A percentile compares a stretch with the other conserved stretches of the same genome.
Conservation (phyloP, 2,888 invertebrate species). For the Toxonevra muliebris region DNA sequence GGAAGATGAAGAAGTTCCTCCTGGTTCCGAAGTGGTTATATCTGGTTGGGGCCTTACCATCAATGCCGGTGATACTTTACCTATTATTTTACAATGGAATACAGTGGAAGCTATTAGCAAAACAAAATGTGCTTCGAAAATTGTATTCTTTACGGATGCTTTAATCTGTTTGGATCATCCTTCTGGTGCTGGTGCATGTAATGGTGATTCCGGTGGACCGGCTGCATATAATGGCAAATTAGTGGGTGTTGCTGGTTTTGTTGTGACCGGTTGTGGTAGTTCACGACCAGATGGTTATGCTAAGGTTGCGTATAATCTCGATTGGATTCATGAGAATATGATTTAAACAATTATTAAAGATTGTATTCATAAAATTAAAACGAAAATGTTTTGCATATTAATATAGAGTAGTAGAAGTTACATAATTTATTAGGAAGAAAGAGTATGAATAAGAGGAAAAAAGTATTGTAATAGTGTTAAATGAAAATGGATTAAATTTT, state of each 20-base stretch:
- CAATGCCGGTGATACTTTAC: slow-evolving; percentile 35
- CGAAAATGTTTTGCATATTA: neutral
- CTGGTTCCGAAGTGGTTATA: slow-evolving; percentile 42
- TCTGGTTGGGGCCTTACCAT: slow-evolving; percentile 50
- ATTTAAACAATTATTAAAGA: slow-evolving; percentile 23
- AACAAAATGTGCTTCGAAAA: slow-evolving; percentile 31
- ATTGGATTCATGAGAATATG: slow-evolving; percentile 40
- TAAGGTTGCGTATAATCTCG: slow-evolving; percentile 43
- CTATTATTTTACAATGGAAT: slow-evolving; percentile 38
- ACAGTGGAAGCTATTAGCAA: slow-evolving; percentile 31
- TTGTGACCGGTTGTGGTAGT: slow-evolving; percentile 49
- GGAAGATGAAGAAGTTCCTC: slow-evolving; percentile 39
- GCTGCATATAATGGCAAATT: slow-evolving; percentile 49
- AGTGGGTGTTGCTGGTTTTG: slow-evolving; percentile 52
- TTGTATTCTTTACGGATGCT: slow-evolving; percentile 21
- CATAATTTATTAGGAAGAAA: neutral
- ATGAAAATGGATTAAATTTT: no score
- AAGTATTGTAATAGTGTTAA: no score
- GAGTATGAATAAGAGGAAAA: neutral
- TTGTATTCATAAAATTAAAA: no score
- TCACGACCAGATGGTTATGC: slow-evolving; percentile 51
- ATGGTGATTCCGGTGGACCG: slow-evolving; percentile 54
- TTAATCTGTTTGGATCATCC: slow-evolving; percentile 40
- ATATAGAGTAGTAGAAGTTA: slow-evolving; percentile 14
- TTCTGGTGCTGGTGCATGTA: slow-evolving; percentile 42